phyloP scores from a whole-genome alignment of 2,113 vertebrate genomes.

The Lophura nycthemera region DNA sequence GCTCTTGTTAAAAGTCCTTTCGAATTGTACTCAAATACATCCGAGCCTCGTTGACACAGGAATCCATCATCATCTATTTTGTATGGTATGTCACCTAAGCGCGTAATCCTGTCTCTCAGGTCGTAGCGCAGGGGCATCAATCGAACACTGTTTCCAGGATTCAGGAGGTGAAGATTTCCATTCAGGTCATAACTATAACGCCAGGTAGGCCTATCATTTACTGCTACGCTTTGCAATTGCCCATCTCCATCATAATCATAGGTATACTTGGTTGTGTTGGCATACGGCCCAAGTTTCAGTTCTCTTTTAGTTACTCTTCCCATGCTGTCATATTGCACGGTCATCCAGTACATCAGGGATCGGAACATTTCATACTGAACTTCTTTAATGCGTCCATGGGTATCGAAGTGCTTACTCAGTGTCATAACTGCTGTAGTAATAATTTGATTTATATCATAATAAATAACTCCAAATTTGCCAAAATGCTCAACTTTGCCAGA shows the following conservation, averaged over 20 bases:
- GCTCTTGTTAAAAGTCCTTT: conserved; percentile 94
- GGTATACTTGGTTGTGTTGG: conserved; percentile 97
- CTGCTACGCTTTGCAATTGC: conserved; percentile 94
- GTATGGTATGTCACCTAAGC: conserved; percentile 94
- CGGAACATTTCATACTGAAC: conserved; percentile 99
- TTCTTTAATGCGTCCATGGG: conserved; percentile 97
- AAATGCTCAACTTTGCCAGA: conserved; percentile 99
- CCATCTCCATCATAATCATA: conserved; percentile 98
- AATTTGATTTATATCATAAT: conserved; percentile 99
- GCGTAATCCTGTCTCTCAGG: conserved; percentile 94
- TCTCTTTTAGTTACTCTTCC: conserved; percentile 96
- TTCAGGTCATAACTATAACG: conserved; percentile 98
- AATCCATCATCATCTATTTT: conserved; percentile 95
- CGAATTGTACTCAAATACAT: conserved; percentile 97
- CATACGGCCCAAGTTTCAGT: conserved; percentile 97
- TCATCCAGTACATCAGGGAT: conserved; percentile 99
- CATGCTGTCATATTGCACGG: conserved; percentile 98
- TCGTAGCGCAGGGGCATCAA: conserved; percentile 95
- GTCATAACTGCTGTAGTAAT: conserved; percentile 99
- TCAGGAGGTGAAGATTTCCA: conserved; percentile 94
- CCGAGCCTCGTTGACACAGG: conserved; percentile 91
- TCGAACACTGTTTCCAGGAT: conserved; percentile 92
- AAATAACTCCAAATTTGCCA: conserved; percentile 98
- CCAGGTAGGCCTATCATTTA: conserved; percentile 98
- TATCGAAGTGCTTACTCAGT: conserved; percentile 98